Conservation (phyloP, 1,140 invertebrate species). For the Paralvinella palmiformis region DNA sequence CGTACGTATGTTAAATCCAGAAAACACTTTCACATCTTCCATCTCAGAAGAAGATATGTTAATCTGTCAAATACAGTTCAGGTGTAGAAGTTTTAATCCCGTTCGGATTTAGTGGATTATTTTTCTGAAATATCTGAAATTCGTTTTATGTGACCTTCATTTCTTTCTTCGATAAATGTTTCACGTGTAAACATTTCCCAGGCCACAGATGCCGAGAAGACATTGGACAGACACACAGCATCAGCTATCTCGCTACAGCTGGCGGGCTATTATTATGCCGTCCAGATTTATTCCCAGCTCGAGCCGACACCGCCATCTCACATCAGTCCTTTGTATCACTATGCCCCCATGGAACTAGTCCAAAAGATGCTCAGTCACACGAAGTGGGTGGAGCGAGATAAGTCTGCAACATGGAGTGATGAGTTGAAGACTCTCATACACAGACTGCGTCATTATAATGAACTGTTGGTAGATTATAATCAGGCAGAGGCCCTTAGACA, state of each 20-base stretch:
- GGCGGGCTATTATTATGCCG: slow-evolving; percentile 44
- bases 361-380: slow-evolving; percentile 28
- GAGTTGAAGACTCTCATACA: slow-evolving; percentile 26
- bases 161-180: no score
- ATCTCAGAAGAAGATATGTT: no score
- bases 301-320: slow-evolving; percentile 23
- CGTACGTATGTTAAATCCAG: no score
- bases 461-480: slow-evolving; percentile 47
- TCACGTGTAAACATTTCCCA: no score
- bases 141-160: no score
- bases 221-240: slow-evolving; percentile 37
- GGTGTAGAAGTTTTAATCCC: no score
- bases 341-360: slow-evolving; percentile 31
- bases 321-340: slow-evolving; percentile 28
- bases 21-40: no score
- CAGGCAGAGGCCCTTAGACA: slow-evolving; percentile 48
- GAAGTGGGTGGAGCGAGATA: slow-evolving; percentile 10
- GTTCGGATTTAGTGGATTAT: no score
- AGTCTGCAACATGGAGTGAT: slow-evolving; percentile 25
- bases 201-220: slow-evolving; percentile 32
- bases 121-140: no score
- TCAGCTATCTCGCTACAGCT: slow-evolving; percentile 43
- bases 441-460: slow-evolving; percentile 36
- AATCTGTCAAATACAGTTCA: no score
- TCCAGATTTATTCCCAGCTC: slow-evolving; percentile 36